These are phyloP conservation scores for Notechis scutatus DNA, from an alignment of 2,113 vertebrate genomes.

Conservation along the genomic window DNA sequence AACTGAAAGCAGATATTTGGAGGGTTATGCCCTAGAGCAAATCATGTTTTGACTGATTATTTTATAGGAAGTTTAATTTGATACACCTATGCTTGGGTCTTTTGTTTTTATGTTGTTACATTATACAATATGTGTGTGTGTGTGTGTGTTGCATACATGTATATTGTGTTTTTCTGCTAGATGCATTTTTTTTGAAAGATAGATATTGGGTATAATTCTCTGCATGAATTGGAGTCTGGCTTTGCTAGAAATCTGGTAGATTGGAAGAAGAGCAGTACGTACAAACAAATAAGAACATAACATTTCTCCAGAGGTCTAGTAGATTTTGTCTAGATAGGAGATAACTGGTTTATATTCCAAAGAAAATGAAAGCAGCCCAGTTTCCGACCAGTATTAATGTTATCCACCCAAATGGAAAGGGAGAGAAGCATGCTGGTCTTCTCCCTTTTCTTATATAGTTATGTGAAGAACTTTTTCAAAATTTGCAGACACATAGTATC, in stretches of 20 bases:
- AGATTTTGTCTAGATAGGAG: neutral
- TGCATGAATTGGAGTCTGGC: neutral
- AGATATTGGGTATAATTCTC: neutral
- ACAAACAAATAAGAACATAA: neutral
- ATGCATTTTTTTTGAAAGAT: neutral
- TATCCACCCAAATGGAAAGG: neutral
- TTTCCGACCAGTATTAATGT: neutral
- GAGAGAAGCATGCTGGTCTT: neutral
- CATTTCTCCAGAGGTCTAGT: neutral
- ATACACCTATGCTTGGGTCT: neutral
- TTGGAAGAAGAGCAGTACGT: neutral
- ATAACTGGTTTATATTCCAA: neutral
- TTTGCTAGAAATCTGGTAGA: neutral
- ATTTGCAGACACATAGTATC: neutral
- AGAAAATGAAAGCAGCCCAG: neutral
- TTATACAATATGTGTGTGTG: neutral
- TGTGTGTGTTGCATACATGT: neutral
- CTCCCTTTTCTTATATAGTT: neutral
- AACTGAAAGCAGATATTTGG: constrained; percentile 71
- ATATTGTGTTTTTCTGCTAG: neutral
- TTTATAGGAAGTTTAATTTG: neutral
- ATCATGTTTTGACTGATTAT: constrained; percentile 35
- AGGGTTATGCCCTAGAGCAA: constrained; percentile 41
- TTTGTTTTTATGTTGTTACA: neutral
- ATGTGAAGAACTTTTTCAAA: neutral